A percentile compares a stretch with the other conserved stretches of the same genome.
These are phyloP conservation scores for Xestia xanthographa DNA, from an alignment of 2,888 invertebrate genomes.

Conservation along the genomic window DNA sequence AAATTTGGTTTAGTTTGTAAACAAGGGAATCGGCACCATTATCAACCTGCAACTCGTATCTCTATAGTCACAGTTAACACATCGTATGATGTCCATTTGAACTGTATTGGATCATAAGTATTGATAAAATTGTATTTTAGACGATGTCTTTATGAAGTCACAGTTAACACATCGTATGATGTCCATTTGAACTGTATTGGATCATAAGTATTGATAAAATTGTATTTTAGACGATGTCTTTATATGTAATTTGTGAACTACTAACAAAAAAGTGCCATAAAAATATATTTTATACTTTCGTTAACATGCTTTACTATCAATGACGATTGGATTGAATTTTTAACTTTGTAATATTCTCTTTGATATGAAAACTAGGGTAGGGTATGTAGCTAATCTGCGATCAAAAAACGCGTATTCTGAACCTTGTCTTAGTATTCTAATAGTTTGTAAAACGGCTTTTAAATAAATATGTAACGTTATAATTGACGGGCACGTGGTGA, in stretches of 20 bases:
- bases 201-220: conserved; percentile 8
- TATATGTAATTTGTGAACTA: conserved; percentile 53
- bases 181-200: neutral
- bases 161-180: neutral
- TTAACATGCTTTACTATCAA: conserved; percentile 40
- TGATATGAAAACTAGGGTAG: conserved; percentile 41
- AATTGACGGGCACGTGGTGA: conserved; percentile 69
- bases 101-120: no score
- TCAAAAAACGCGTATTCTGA: conserved; percentile 37
- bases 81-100: no score
- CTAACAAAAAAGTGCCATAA: conserved; percentile 67
- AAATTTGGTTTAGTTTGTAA: no score
- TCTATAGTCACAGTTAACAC: no score
- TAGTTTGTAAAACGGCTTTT: conserved; percentile 46
- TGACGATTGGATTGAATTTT: conserved; percentile 33
- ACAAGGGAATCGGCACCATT: no score
- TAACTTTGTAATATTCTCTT: conserved; percentile 23
- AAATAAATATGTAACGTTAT: conserved; percentile 61
- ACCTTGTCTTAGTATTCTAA: conserved; percentile 55
- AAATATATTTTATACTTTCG: conserved; percentile 65
- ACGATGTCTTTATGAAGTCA: no score
- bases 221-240: conserved; percentile 13
- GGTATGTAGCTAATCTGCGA: conserved; percentile 49
- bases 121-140: no score
- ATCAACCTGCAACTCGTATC: conserved; percentile 4